These are phyloP conservation scores for Tachysurus fulvidraco DNA, from an alignment of 2,113 vertebrate species.

Conservation along the genomic window DNA sequence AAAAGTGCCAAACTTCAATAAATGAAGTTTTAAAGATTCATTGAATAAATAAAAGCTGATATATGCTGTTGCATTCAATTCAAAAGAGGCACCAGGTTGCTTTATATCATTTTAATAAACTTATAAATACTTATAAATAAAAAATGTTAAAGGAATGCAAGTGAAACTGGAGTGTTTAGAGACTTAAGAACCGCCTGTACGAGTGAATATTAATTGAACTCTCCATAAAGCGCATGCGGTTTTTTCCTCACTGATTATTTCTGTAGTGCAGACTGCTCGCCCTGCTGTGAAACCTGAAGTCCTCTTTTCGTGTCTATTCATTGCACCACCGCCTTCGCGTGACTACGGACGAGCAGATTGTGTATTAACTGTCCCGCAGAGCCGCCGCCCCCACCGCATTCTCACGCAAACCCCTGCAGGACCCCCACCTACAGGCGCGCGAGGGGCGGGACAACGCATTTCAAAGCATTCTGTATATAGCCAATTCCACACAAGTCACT, in stretches of 20 bases:
- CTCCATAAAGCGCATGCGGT: not conserved
- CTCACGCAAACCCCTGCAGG: constrained; percentile 26
- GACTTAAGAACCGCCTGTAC: not conserved
- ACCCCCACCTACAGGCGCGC: not conserved
- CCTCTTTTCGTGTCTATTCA: not conserved
- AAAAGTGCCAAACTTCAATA: not conserved
- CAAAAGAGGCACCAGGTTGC: not conserved
- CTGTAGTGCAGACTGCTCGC: not conserved
- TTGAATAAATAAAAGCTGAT: too few species aligned
- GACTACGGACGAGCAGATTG: constrained; percentile 6
- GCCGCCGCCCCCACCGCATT: constrained; percentile 26
- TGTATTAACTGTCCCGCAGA: constrained; percentile 21
- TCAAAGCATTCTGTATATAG: not conserved
- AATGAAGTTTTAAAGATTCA: not conserved
- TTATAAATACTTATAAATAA: not conserved
- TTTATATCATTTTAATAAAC: not conserved
- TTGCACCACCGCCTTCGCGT: constrained; percentile 23
- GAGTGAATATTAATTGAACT: not conserved
- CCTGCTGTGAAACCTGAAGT: not conserved
- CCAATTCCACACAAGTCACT: not conserved
- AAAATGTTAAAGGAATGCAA: too few species aligned
- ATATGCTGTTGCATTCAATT: not conserved
- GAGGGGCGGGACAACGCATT: not conserved
- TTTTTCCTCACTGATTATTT: not conserved
- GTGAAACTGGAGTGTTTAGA: not conserved